phyloP scores from a whole-genome alignment of 2,113 vertebrate species.

The Pseudorectes ferrugineus region DNA sequence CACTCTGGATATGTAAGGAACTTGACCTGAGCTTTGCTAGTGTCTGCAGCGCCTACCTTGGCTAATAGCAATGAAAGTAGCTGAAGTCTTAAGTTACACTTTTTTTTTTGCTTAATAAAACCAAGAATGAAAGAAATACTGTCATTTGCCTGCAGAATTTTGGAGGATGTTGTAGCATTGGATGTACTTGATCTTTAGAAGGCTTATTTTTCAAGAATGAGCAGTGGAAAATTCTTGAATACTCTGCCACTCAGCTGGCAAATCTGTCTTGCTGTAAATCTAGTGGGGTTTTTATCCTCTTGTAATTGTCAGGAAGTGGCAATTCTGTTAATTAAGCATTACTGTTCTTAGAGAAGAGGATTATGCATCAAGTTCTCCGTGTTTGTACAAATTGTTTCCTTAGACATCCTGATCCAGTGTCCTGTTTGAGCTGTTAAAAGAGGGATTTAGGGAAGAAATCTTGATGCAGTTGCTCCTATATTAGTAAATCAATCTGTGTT shows the following conservation, averaged over 20 bases:
- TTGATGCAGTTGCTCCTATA: neutral
- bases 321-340: constrained; percentile 49
- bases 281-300: neutral
- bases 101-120: neutral
- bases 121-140: neutral
- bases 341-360: neutral
- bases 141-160: neutral
- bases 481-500: neutral
- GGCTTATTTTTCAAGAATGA: neutral
- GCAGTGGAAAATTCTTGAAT: constrained; percentile 32
- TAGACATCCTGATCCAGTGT: neutral
- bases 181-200: neutral
- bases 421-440: neutral
- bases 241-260: neutral
- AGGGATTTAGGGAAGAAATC: neutral
- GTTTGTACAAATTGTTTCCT: constrained; percentile 5
- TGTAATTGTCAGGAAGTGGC: constrained; percentile 36
- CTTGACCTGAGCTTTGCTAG: neutral
- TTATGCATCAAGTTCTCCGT: neutral
- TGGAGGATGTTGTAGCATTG: neutral
- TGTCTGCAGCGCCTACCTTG: neutral
- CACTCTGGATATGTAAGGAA: neutral
- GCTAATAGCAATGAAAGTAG: neutral
- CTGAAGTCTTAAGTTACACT: neutral
- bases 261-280: constrained; percentile 9